These are phyloP conservation scores for Anguilla obscura DNA, from an alignment of 2,797 vertebrate genomes.

Conservation along the genomic window DNA sequence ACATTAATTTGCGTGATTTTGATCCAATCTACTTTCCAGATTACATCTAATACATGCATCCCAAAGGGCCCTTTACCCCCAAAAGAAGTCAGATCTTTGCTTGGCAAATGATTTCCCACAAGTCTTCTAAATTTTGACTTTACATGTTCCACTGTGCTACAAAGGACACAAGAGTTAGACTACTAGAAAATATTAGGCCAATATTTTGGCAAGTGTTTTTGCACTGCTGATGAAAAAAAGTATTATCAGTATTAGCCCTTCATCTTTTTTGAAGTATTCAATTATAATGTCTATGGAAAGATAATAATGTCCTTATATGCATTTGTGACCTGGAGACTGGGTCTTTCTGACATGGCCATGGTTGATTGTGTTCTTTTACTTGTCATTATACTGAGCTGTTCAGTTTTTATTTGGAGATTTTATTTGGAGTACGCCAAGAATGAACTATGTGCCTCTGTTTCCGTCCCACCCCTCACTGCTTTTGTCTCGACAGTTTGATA, in stretches of 20 bases:
- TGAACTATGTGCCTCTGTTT: not conserved
- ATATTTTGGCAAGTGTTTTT: not conserved
- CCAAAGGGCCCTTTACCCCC: not conserved
- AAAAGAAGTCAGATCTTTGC: not conserved
- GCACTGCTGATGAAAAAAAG: not conserved
- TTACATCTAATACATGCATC: constrained; percentile 9
- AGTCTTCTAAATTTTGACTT: not conserved
- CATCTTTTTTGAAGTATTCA: not conserved
- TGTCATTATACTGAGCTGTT: constrained; percentile 7
- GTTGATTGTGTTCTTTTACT: not conserved
- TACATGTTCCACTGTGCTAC: not conserved
- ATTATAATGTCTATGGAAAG: not conserved
- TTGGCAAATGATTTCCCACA: constrained; percentile 3
- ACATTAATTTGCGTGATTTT: constrained; percentile 23
- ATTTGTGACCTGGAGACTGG: constrained; percentile 10
- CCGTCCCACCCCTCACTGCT: constrained; percentile 24
- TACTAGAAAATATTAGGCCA: not conserved
- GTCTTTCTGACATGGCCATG: constrained; percentile 7
- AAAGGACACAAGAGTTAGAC: not conserved
- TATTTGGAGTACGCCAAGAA: not conserved
- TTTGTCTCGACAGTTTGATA: constrained; percentile 38
- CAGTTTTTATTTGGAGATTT: constrained; percentile 3
- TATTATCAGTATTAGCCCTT: not conserved
- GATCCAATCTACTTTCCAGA: not conserved
- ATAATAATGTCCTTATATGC: constrained; percentile 15